Conservation (phyloP, 2,797 vertebrate genomes). For the Anniella stebbinsi region DNA sequence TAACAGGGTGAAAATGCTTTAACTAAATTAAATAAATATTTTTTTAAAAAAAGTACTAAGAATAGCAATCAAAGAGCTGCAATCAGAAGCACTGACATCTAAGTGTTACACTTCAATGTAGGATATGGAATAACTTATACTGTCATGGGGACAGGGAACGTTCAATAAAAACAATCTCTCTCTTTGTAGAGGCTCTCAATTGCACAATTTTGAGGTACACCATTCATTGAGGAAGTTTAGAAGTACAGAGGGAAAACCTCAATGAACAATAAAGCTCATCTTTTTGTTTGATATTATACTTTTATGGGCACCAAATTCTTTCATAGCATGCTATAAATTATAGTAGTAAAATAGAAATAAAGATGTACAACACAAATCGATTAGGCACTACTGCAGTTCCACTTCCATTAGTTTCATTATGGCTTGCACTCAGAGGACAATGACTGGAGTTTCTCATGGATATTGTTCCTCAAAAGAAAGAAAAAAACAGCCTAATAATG, state of each 20-base stretch:
- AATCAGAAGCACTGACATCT: not conserved
- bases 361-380: not conserved
- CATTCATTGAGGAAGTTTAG: constrained; percentile 16
- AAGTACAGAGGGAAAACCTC: not conserved
- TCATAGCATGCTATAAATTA: constrained; percentile 27
- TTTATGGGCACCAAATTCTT: constrained; percentile 20
- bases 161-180: not conserved
- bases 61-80: not conserved
- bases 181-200: not conserved
- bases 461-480: not conserved
- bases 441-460: not conserved
- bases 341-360: constrained; percentile 17
- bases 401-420: not conserved
- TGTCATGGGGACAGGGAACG: too few relatives aligned
- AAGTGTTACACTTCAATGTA: not conserved
- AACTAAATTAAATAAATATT: not conserved
- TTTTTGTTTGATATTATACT: constrained; percentile 21
- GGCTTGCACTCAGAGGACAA: constrained; percentile 5
- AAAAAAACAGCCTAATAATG: not conserved
- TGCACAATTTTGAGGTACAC: not conserved
- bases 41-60: not conserved
- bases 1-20: not conserved
- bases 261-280: constrained; percentile 6
- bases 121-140: not conserved
- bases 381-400: not conserved